Base-by-base conservation (phyloP, 2,888 invertebrate genomes). In the Tachina fera region DNA sequence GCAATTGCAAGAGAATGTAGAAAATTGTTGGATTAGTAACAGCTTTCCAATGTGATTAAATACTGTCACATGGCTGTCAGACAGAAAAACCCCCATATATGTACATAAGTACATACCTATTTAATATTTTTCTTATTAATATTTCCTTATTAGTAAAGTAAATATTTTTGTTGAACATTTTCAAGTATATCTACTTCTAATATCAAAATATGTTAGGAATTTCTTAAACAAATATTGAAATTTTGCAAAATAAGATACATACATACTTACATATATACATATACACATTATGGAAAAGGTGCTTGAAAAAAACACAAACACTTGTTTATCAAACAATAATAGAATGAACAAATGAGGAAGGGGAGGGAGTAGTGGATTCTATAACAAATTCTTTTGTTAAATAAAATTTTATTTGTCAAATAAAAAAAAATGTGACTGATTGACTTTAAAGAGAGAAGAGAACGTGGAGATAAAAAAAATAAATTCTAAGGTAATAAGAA, bases 171-270 rank as follows among this genome's bases (percentile, higher is more conserved):
- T 31, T 41, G 6, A 51, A 60, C 1, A 22, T 22, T 49, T 53
- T 79, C 63, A 63, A 71, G 63, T 72, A 56, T 47, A 45, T 58
- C n/a, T 19, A 63, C 9, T 68, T 58, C 41, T 41, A 41, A 49
- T 31, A 31, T 53, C 16, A 56, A 82, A 76, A 76, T 49, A 82
- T 82, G 22, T 56, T 31, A 65, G 82, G 82, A 82, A 82, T 82
- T 63, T 82, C 70, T 82, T 76, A 14, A 63, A 31, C 49, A 76
- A 82, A 82, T 76, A 82, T 70, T 60, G 41, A 67, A 67, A 58
- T 39, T 31, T 80, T 65, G 79, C 65, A 80, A 65, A 72, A 65
- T 58, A 65, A 22, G 0, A 31, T 6, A 6, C 31, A 31, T 6
- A 31, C 6, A 6, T 31, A 31, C 31, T 3, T 31, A 31, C 31